Percentiles rank a stretch among this genome's conserved stretches.
These are phyloP conservation scores for Apamea monoglypha DNA, from an alignment of 2,888 invertebrate species.

Conservation along the genomic window DNA sequence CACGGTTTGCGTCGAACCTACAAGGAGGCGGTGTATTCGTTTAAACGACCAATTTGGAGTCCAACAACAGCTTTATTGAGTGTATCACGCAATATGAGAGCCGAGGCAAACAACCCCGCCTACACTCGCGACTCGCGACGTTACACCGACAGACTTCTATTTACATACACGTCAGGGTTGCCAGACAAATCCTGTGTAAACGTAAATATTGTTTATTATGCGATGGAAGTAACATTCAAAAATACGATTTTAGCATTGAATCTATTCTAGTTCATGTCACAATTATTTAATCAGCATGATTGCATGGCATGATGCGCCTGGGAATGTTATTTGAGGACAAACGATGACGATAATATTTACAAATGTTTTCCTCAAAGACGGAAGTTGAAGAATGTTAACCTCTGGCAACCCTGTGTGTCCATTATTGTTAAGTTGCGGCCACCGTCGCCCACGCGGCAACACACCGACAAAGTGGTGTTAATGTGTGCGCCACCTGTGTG, in stretches of 20 bases:
- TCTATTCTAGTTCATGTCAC: constrained; percentile 44
- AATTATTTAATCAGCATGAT: constrained; percentile 30
- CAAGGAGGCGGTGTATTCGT: constrained; percentile 73
- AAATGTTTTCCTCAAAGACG: constrained; percentile 33
- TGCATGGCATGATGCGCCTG: constrained; percentile 1
- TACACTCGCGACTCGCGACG: constrained; percentile 75
- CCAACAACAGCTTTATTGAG: constrained; percentile 85
- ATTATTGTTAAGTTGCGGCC: constrained; percentile 66
- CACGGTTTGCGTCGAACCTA: constrained; percentile 63
- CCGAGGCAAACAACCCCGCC: constrained; percentile 88
- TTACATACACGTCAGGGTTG: constrained; percentile 74
- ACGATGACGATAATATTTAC: constrained; percentile 15
- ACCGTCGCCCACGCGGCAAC: constrained; percentile 66
- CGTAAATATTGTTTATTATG: constrained; percentile 52
- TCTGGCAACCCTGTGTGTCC: constrained; percentile 61
- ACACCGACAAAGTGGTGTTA: constrained; percentile 61
- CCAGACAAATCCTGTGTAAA: constrained; percentile 50
- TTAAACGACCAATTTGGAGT: constrained; percentile 81
- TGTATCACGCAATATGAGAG: constrained; percentile 85
- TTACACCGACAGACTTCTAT: constrained; percentile 74
- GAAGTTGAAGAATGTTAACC: constrained; percentile 34
- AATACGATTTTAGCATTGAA: constrained; percentile 44
- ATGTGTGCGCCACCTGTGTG: constrained; percentile 69
- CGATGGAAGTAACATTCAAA: constrained; percentile 45
- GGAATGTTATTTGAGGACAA: background rate